Base-by-base conservation (phyloP, 1,140 invertebrate genomes). In the Latrodectus geometricus region DNA sequence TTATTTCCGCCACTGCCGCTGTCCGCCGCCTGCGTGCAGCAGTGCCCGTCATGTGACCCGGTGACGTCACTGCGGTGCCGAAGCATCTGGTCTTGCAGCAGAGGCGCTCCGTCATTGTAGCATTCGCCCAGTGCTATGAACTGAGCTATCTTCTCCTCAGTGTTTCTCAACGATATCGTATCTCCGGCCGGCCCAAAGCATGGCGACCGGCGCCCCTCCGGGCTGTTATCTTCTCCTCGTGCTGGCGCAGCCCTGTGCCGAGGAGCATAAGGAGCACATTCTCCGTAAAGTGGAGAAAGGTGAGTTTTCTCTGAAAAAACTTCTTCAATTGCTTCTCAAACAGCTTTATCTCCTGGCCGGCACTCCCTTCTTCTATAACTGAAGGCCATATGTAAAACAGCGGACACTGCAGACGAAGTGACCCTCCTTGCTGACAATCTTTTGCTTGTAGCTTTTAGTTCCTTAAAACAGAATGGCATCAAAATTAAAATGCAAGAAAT, bases 141-240 rank as follows among this genome's bases (percentile, higher is more conserved):
- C 56, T 78, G 76, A n/a, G 17, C 61, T 49, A 21, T 49, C 12
- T n/a, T 20, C 50, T 9, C 17, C 12, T 12, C 48, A 2, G 73
- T 21, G 20, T 8, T 20, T 14, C 49, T 20, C 52, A 20, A 7
- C 78, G 78, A 9, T 61, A 17, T n/a, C 15, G 17, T 48, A 15
- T 20, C 66, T 54, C 49, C 70, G 15, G 14, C 49, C n/a, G 11
- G 66, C 70, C 50, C 20, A 49, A n/a, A 77, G 49, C 68, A 80
- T 80, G 85, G 84, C 68, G 76, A 66, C 65, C 68, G 49, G 61
- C 21, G 77, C 85, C 72, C 85, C 56, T 35, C 85, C 96, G 87
- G 96, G 96, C 89, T 96, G 95, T 91, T 97, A 97, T 91, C 93
- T 98, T 87, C 94, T 98, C 89, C 95, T 97, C 91, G 94, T 98